Evolutionary conservation across 2,113 vertebrate genomes (phyloP).

Genomic region (Andinoacara biseriatus): DNA sequence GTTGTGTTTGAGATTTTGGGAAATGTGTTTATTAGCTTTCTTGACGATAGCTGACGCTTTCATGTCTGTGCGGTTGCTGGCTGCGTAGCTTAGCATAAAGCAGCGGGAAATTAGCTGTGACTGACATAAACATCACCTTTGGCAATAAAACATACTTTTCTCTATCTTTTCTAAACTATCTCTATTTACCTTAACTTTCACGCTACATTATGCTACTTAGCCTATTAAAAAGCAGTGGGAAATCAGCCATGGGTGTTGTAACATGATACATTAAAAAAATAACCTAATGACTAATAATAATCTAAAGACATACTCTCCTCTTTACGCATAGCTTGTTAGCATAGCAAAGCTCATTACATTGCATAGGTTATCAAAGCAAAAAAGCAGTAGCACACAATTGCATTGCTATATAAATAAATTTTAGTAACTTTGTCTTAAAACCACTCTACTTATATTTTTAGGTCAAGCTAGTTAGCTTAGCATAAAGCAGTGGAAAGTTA

Average conservation of each 20-base stretch:
- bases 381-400: too few species aligned
- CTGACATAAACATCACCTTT: too few species aligned
- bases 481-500: too few species aligned
- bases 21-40: conserved; percentile 3
- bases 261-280: not conserved
- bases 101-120: not conserved
- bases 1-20: not conserved
- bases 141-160: too few species aligned
- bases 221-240: not conserved
- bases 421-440: not conserved
- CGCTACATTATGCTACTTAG: too few species aligned
- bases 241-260: not conserved
- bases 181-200: too few species aligned
- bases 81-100: not conserved
- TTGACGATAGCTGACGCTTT: not conserved
- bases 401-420: not conserved
- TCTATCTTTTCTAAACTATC: too few species aligned
- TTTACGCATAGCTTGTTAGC: not conserved
- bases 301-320: not conserved
- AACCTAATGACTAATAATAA: not conserved
- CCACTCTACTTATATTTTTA: not conserved
- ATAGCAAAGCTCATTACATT: not conserved
- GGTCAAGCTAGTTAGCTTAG: too few species aligned
- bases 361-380: not conserved
- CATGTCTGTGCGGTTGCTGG: not conserved